Evolutionary conservation across 2,113 vertebrate genomes (phyloP).

Genomic region (Pteruthius melanotis): DNA sequence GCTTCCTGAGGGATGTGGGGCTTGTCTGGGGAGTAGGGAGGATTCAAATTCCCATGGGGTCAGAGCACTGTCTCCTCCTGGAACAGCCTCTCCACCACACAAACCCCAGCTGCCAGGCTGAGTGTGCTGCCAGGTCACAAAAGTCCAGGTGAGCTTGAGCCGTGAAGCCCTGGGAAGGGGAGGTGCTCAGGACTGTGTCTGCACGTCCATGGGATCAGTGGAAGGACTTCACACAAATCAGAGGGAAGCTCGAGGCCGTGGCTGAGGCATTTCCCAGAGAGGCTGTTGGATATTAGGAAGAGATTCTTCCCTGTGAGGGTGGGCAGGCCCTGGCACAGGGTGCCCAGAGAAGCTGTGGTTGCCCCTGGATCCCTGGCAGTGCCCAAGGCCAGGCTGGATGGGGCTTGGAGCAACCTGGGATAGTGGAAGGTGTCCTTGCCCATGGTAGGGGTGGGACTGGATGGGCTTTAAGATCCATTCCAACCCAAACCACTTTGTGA

Average conservation of each 20-base stretch:
- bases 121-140: neutral
- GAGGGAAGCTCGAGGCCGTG: neutral
- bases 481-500: neutral
- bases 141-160: neutral
- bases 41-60: fast-evolving
- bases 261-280: neutral
- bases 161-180: neutral
- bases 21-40: neutral
- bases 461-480: neutral
- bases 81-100: fast-evolving
- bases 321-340: neutral
- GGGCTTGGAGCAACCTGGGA: neutral
- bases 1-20: neutral
- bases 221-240: neutral
- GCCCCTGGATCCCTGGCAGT: neutral
- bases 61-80: fast-evolving
- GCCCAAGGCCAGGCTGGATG: fast-evolving
- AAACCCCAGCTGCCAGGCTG: neutral
- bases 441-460: fast-evolving
- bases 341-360: neutral
- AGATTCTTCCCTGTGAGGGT: neutral
- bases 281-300: neutral
- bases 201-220: neutral
- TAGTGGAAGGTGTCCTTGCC: neutral
- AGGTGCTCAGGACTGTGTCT: neutral